Evolutionary conservation across 2,888 invertebrate species (phyloP).

Genomic region (Parthenolecanium corni): DNA sequence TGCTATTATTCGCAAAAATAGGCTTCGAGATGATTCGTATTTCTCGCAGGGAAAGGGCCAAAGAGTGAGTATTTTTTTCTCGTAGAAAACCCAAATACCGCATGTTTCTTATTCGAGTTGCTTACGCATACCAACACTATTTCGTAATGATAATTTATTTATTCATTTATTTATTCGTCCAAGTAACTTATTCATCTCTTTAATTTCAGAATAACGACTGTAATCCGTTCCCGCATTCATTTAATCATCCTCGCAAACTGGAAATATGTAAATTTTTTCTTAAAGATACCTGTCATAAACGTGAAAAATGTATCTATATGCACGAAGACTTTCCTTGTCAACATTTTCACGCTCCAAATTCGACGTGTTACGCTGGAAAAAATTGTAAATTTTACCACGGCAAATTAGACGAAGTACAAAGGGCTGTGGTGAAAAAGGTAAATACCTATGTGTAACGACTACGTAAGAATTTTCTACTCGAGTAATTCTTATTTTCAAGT

Average conservation of each 20-base stretch:
- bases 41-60: conserved; percentile 67
- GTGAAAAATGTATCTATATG: conserved; percentile 91
- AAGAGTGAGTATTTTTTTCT: conserved; percentile 41
- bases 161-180: no score
- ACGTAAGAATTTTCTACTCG: neutral
- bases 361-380: conserved; percentile 62
- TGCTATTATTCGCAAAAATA: neutral
- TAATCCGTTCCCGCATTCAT: conserved; percentile 67
- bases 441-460: neutral
- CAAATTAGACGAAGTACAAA: conserved; percentile 68
- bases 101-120: no score
- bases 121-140: no score
- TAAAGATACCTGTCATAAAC: conserved; percentile 88
- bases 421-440: conserved; percentile 41
- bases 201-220: conserved; percentile 60
- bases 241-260: conserved; percentile 68
- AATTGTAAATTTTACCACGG: conserved; percentile 89
- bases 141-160: no score
- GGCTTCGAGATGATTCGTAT: conserved; percentile 9
- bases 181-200: neutral
- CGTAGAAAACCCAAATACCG: neutral
- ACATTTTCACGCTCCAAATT: conserved; percentile 78
- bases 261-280: conserved; percentile 95
- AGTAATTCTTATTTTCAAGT: neutral
- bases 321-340: conserved; percentile 96